Conservation (phyloP, 2,888 invertebrate genomes). For the Rhagophthalmus giganteus region DNA sequence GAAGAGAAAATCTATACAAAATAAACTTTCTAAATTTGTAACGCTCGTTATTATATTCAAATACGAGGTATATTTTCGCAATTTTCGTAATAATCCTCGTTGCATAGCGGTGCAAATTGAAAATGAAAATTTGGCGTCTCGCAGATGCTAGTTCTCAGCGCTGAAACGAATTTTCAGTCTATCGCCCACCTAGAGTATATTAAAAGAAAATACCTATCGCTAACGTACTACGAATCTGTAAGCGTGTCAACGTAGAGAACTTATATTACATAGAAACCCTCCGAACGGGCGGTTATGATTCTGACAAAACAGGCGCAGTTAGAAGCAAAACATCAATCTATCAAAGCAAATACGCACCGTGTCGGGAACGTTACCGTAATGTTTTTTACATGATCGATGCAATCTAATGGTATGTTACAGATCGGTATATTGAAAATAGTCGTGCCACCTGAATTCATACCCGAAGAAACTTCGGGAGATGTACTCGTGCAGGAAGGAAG, state of each 20-base stretch:
- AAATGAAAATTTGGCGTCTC: slow-evolving; percentile 44
- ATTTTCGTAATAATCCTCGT: slow-evolving; percentile 20
- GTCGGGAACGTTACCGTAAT: slow-evolving; percentile 24
- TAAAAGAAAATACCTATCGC: slow-evolving; percentile 34
- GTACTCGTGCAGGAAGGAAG: slow-evolving; percentile 86
- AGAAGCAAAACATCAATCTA: slow-evolving; percentile 30
- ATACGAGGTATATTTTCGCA: slow-evolving; percentile 17
- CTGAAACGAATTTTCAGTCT: slow-evolving; percentile 35
- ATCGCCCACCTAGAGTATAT: slow-evolving; percentile 18
- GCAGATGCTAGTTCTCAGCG: slow-evolving; percentile 45
- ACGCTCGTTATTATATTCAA: slow-evolving; percentile 8
- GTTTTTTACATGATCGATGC: slow-evolving; percentile 22
- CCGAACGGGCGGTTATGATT: slow-evolving; percentile 19
- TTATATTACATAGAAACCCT: slow-evolving; percentile 15
- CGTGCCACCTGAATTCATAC: slow-evolving; percentile 87
- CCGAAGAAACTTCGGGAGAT: slow-evolving; percentile 87
- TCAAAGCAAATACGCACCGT: slow-evolving; percentile 24
- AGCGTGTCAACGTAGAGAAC: too few species aligned
- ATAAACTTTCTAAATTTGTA: too few species aligned
- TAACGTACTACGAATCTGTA: too few species aligned
- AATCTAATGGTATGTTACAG: slow-evolving; percentile 57
- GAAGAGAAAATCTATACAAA: too few species aligned
- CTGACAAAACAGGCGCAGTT: slow-evolving; percentile 23
- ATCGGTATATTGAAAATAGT: slow-evolving; percentile 84
- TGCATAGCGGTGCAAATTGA: slow-evolving; percentile 42